Percentiles rank a stretch among this genome's conserved stretches.
These are phyloP conservation scores for Megaceryle maxima DNA, from an alignment of 2,113 vertebrate genomes.

Conservation along the genomic window DNA sequence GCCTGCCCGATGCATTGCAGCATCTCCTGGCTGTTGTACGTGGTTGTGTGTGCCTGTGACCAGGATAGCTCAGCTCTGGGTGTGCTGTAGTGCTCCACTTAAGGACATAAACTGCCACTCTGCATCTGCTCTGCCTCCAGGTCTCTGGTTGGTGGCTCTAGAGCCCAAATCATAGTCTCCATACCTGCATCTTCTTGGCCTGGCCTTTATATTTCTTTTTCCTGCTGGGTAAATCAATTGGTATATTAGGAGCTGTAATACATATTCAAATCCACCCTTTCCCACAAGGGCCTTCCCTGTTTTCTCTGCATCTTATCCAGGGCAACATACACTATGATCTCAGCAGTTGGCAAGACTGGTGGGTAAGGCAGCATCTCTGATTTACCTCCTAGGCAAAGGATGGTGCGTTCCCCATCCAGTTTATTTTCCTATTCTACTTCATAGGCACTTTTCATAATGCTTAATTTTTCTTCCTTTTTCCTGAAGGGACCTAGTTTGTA, in stretches of 20 bases:
- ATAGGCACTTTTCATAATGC: neutral
- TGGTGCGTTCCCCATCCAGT: fast-evolving
- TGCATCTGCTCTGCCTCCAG: neutral
- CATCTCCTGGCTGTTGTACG: neutral
- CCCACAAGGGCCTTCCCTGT: fast-evolving
- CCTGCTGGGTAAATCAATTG: neutral
- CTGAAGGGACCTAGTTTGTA: fast-evolving
- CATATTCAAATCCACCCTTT: neutral
- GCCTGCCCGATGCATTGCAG: neutral
- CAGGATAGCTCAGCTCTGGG: neutral
- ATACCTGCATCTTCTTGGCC: neutral
- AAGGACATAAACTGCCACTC: fast-evolving
- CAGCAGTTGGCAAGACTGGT: too few relatives aligned
- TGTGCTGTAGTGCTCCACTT: neutral
- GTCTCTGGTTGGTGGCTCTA: neutral
- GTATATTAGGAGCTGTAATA: neutral
- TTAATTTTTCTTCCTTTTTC: neutral
- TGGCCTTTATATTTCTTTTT: neutral
- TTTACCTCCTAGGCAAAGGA: neutral
- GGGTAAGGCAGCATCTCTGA: neutral
- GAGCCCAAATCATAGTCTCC: neutral
- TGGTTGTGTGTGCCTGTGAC: neutral
- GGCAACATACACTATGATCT: fast-evolving
- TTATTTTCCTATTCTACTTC: neutral
- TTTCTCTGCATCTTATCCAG: neutral